Percentiles rank a stretch among this genome's conserved stretches.
phyloP scores from a whole-genome alignment of 2,888 invertebrate genomes.

The Acrobasis suavella region DNA sequence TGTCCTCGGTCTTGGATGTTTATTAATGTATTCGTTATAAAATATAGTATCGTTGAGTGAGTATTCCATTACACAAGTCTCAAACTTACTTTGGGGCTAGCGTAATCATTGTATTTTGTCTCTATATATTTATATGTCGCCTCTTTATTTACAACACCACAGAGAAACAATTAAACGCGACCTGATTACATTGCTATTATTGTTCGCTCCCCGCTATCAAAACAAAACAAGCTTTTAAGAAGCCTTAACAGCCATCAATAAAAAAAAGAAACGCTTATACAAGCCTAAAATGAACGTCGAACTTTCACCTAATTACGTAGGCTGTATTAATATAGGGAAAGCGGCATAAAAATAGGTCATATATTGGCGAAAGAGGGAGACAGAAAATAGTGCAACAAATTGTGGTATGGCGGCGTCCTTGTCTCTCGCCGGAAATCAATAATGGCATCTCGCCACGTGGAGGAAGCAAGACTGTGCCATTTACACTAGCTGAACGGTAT shows the following conservation, averaged over 20 bases:
- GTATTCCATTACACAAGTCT: too few species aligned
- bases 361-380: conserved; percentile 75
- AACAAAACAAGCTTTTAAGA: conserved; percentile 13
- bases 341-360: conserved; percentile 82
- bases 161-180: not conserved
- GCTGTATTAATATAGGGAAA: conserved; percentile 79
- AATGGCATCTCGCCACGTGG: conserved; percentile 80
- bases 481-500: conserved; percentile 64
- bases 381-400: conserved; percentile 81
- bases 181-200: not conserved
- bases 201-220: conserved; percentile 6
- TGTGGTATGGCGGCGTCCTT: conserved; percentile 69
- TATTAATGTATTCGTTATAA: too few species aligned
- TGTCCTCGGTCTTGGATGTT: too few species aligned
- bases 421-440: conserved; percentile 80
- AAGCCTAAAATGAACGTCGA: conserved; percentile 56
- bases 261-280: not conserved
- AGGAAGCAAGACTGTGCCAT: conserved; percentile 72
- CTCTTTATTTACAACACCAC: not conserved
- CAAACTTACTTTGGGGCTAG: too few species aligned
- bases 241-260: not conserved
- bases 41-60: too few species aligned
- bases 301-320: conserved; percentile 79
- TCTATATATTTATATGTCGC: too few species aligned
- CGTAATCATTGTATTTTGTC: too few species aligned